Conservation (phyloP, 2,113 vertebrate genomes). For the Myanophis thanlyinensis region DNA sequence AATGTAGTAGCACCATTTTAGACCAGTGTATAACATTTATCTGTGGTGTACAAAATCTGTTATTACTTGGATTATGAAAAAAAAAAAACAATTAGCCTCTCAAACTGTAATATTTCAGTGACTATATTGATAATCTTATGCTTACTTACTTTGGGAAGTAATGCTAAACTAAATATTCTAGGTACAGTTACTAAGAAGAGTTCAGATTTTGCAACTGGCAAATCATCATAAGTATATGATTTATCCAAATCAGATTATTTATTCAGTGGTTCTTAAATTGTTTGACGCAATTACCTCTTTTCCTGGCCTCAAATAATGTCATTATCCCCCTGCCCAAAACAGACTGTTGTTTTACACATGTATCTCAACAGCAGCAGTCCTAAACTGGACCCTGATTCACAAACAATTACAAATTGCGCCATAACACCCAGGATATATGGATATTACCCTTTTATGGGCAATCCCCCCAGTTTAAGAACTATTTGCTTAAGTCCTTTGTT, state of each 20-base stretch:
- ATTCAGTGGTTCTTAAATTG: neutral
- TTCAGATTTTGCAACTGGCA: neutral
- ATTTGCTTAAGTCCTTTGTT: neutral
- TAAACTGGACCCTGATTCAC: neutral
- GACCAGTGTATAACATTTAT: neutral
- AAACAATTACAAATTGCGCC: neutral
- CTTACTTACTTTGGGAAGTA: neutral
- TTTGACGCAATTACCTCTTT: neutral
- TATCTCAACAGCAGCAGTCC: neutral
- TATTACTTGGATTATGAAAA: neutral
- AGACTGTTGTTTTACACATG: neutral
- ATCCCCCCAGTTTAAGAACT: neutral
- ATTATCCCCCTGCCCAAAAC: neutral
- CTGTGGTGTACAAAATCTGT: neutral
- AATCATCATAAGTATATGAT: neutral
- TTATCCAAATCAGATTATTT: neutral
- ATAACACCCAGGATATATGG: neutral
- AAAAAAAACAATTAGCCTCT: neutral
- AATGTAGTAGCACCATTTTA: neutral
- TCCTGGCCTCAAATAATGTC: neutral
- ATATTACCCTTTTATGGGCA: neutral
- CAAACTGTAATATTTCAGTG: neutral
- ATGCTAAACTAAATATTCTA: neutral
- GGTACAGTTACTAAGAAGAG: neutral
- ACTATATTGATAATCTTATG: neutral